Base-by-base conservation (phyloP, 64 coral and sea anemone species). In the Astreopora myriophthalma region DNA sequence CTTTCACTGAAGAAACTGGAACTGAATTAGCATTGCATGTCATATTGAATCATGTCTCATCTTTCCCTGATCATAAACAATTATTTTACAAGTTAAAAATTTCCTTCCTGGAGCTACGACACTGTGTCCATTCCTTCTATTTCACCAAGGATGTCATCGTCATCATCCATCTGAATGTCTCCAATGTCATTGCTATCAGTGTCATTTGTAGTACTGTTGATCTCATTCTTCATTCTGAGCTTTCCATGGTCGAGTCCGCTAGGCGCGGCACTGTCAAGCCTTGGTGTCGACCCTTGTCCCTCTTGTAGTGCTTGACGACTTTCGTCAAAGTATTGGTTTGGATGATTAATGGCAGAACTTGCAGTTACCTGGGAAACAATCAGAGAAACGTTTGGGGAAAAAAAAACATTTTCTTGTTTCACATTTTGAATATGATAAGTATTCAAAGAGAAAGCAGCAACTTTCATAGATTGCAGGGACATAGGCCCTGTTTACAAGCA, bases 271-370 rank as follows among this genome's bases (percentile, higher is more conserved):
- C 34, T 37, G 11, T 26, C 79, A 19, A 65, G 17, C 20, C 32
- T 20, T 37, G 57, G 64, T 10, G 57, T 35, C 16, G 32, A 34
- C 34, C 79, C 55, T 34, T 83, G 29, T 83, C 51, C 66, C 0
- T 70, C 77, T n/a, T 82, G 48, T 8, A 66, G 46, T 11, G 46
- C 79, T 14, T 79, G 90, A 74, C 87, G 86, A 28, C 97, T 99
- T 35, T 96, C 97, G 26, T 95, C 97, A 75, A 93, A 95, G 68
- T 99, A 99, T 78, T 96, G 91, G 46, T 99, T 99, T 12, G 97
- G 97, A 87, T 99, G 97, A 42, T 87, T 89, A 49, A 99, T 75
- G 2, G 93, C 91, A 44, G 94, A 92, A 35, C 86, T 83, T 32
- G 38, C 76, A 23, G 76, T 46, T 10, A 89, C 66, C 92, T 94